Base-by-base conservation (phyloP, 2,113 vertebrate species). In the Xerus inauris region DNA sequence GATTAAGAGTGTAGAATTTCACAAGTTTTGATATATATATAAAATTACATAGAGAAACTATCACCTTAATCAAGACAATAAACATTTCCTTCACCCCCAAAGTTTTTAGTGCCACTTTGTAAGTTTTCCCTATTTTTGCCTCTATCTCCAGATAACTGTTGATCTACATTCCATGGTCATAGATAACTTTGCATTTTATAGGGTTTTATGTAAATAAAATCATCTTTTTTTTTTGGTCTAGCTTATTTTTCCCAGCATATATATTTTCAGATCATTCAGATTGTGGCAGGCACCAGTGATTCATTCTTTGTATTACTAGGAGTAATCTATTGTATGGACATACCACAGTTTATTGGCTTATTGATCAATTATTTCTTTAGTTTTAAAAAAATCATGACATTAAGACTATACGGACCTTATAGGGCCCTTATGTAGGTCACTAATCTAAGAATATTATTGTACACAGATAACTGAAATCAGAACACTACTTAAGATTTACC, bases 321-420 rank as follows among this genome's bases (percentile, higher is more conserved):
- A 22, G 11, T 80, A 45, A 81, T 82, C n/a, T n/a, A 62, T n/a
- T 93, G 26, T 62, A 45, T 64, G 28, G 32, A 10, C 13, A 45
- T 40, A 45, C 16, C 49, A 65, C 19, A 47, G 19, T 57, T 82
- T 95, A 77, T 57, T 95, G 32, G 82, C 22, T 20, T 9, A 1
- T 26, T 81, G 30, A 87, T 26, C 20, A 72, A 49, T 76, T 32
- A 80, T 95, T 91, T 38, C 26, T 94, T 89, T 91, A 64, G 19
- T 77, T 92, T 80, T 81, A 76, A 59, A 75, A 75, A 89, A 91
- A 88, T 65, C 38, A 75, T 75, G 72, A 24, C 71, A 1, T 80
- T 87, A 94, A 95, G 45, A 76, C n/a, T 83, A 16, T 65, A n/a
- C 94, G 38, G 62, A 38, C 19, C 79, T 77, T 79, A 45, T 11